phyloP scores from a whole-genome alignment of 2,797 vertebrate genomes.

The Hyperoplus lanceolatus region DNA sequence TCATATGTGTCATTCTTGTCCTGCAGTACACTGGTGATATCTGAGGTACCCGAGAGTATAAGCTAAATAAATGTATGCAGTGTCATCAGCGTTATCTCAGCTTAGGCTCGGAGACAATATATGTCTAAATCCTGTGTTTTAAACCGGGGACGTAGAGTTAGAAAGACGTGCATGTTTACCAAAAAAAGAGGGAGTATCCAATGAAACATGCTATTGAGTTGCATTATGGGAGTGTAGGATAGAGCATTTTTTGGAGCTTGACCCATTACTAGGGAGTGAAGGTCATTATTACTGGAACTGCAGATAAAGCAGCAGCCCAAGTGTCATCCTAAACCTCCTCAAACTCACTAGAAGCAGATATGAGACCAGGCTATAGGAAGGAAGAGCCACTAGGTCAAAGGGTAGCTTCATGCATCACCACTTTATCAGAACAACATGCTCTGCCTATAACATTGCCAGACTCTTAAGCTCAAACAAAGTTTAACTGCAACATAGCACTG shows the following conservation, averaged over 20 bases:
- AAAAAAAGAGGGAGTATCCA: not conserved
- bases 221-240: not conserved
- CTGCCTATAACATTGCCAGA: constrained; percentile 13
- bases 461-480: constrained; percentile 22
- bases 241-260: constrained; percentile 2
- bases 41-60: constrained; percentile 12
- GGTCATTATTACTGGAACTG: not conserved
- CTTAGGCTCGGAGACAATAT: not conserved
- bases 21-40: constrained; percentile 29
- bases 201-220: not conserved
- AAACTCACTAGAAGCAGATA: constrained; percentile 23
- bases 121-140: not conserved
- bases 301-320: constrained; percentile 16
- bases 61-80: constrained; percentile 30
- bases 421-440: constrained; percentile 9
- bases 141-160: not conserved
- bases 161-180: not conserved
- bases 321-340: not conserved
- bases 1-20: not conserved
- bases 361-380: constrained; percentile 12
- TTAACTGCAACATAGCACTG: constrained; percentile 18
- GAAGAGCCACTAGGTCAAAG: constrained; percentile 34
- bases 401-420: constrained; percentile 13
- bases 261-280: not conserved
- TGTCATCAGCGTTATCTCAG: not conserved